Base-by-base conservation (phyloP, 2,113 vertebrate genomes). In the Syngnathus typhle region DNA sequence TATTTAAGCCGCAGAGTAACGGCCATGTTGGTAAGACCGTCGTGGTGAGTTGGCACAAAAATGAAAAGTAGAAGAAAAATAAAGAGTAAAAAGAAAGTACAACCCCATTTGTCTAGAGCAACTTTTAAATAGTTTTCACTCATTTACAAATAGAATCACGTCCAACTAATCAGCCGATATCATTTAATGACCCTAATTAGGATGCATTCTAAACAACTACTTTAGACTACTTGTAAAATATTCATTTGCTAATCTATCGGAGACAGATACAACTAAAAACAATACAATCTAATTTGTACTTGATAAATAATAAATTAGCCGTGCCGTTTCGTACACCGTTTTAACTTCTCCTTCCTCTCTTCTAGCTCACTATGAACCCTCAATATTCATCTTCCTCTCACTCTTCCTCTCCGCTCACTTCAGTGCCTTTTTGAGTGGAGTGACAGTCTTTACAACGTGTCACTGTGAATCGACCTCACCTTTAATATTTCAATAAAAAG, bases 401-500 rank as follows among this genome's bases (percentile, higher is more conserved):
- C 70, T 74, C 70, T 72, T 81, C 71, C 83, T 74, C 79, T 79
- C 72, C 56, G 65, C 76, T 88, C 84, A 89, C 76, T 73, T 77
- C 84, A 84, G 63, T 83, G 85, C 87, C 77, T 89, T 84, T 89
- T 74, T 92, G 88, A 93, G 92, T 75, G 87, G 73, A 77, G 76
- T 89, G 89, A 89, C 89, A 90, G 89, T 69, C 88, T 91, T 89
- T 89, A 84, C 87, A 88, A 76, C 80, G 74, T 85, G 89, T 92
- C 86, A 72, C 83, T 79, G 84, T 55, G 77, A 91, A 92, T 91
- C 82, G 89, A 70, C 84, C 85, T 91, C 92, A 89, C 84, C 88
- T 92, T 93, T 92, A 93, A 93, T 93, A 92, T 93, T 93, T 92
- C 88, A 88, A 82, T 88, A 83, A 92, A 91, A 91, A 91, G 84